A percentile compares a stretch with the other conserved stretches of the same genome.
phyloP scores from a whole-genome alignment of 2,797 vertebrate genomes.

The Sebastes iracundus region DNA sequence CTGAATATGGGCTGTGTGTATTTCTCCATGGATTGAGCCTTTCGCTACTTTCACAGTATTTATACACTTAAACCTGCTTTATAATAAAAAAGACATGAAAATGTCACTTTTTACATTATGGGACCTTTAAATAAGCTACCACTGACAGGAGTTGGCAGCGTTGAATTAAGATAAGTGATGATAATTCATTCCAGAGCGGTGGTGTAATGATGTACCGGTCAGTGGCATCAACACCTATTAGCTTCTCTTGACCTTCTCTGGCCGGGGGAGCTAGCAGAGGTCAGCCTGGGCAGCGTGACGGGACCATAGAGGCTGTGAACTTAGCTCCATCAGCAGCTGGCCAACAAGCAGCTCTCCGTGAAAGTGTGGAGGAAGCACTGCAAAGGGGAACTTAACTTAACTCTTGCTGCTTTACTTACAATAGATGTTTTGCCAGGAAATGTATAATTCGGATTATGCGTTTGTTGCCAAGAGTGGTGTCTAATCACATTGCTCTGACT shows the following conservation, averaged over 20 bases:
- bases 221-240: conserved; percentile 31
- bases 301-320: conserved; percentile 7
- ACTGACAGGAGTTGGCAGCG: neutral
- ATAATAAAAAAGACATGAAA: no score
- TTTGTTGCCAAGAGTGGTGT: conserved; percentile 4
- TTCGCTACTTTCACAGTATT: no score
- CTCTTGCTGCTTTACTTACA: neutral
- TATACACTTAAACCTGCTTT: no score
- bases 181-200: conserved; percentile 25
- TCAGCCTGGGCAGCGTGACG: conserved; percentile 26
- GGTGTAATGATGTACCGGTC: conserved; percentile 21
- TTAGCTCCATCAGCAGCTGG: conserved; percentile 2
- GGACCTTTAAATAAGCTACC: neutral
- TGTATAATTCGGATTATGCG: neutral
- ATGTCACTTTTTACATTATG: no score
- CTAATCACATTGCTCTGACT: neutral
- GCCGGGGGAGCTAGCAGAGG: conserved; percentile 1
- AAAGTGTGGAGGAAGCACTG: neutral
- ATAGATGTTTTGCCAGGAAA: neutral
- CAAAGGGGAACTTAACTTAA: neutral
- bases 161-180: conserved; percentile 20
- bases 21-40: no score
- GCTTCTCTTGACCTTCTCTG: conserved; percentile 33
- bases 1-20: no score
- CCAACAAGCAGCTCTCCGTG: neutral